Base-by-base conservation (phyloP, 35 echinoderm and acorn worm genomes). In the Acanthaster planci region DNA sequence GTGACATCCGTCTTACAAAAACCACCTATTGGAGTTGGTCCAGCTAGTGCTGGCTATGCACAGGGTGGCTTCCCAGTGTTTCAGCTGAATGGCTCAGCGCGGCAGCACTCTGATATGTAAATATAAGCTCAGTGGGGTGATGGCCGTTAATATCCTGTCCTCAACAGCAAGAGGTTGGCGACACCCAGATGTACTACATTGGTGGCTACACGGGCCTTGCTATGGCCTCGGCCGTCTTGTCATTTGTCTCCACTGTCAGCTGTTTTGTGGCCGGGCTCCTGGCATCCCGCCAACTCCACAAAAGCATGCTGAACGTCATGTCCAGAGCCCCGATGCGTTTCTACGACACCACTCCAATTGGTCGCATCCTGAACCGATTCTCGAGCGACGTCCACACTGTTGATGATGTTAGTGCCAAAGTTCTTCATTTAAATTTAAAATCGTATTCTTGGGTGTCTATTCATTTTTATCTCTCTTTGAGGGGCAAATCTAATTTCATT, bases 331-430 rank as follows among this genome's bases (percentile, higher is more conserved):
- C 52, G 0, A 78, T 56, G 17, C 67, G 90, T 27, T 92, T 87
- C 67, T 92, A 82, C 32, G 90, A 92, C 37, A 54, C 80, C 32
- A 92, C 90, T 0, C 90, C 84, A 15, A 52, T 92, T 81, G 90
- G 84, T 6, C 22, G 85, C 21, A 92, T 92, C 56, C 51, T 92
- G 6, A 92, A 87, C 57, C 77, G 85, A 22, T 78, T 92, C 47
- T 68, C 90, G 58, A 76, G 42, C 52, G 90, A 92, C 58, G 87
- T 72, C 19, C 7, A 16, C 1, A 67, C 72, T 31, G 39, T 87
- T 31, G 90, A 92, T 77, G 51, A 82, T 38, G 90, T 92, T 32
- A 92, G 78, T 80, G 44, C 1, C 36, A 18, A 50, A 30, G 31
- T 39, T 8, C 29, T 15, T 7, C 19, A 76, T 27, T 9, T 35